phyloP scores from a whole-genome alignment of 2,797 vertebrate species.

The Aplochiton taeniatus region DNA sequence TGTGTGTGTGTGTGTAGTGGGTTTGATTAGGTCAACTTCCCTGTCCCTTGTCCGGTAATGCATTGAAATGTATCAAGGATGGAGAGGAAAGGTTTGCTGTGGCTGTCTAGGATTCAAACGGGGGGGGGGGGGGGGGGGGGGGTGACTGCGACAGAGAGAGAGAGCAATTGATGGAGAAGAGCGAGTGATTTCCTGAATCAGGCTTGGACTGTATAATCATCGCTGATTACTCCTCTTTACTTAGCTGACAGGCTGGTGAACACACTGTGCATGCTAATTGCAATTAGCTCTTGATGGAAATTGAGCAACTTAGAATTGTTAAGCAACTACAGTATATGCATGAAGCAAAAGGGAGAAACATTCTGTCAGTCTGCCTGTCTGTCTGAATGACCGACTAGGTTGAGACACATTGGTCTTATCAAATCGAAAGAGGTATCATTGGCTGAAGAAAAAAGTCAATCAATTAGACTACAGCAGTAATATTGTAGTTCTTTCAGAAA shows the following conservation, averaged over 20 bases:
- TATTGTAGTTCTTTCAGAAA: too few relatives aligned
- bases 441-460: too few relatives aligned
- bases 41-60: too few relatives aligned
- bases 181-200: slow-evolving; percentile 60
- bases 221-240: slow-evolving; percentile 66
- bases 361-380: background rate
- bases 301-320: slow-evolving; percentile 48
- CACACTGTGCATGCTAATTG: slow-evolving; percentile 58
- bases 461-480: too few relatives aligned
- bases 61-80: background rate
- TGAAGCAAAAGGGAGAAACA: slow-evolving; percentile 15
- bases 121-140: too few relatives aligned
- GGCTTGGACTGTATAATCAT: slow-evolving; percentile 60
- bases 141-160: background rate
- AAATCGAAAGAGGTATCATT: too few relatives aligned
- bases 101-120: background rate
- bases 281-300: slow-evolving; percentile 69
- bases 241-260: slow-evolving; percentile 36
- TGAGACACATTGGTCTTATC: too few relatives aligned
- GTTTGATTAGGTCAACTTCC: background rate
- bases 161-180: slow-evolving; percentile 14
- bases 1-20: background rate
- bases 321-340: slow-evolving; percentile 21
- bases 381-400: too few relatives aligned
- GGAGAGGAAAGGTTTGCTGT: background rate